Base-by-base conservation (phyloP, 2,888 invertebrate species). In the Zaprionus lineosus region DNA sequence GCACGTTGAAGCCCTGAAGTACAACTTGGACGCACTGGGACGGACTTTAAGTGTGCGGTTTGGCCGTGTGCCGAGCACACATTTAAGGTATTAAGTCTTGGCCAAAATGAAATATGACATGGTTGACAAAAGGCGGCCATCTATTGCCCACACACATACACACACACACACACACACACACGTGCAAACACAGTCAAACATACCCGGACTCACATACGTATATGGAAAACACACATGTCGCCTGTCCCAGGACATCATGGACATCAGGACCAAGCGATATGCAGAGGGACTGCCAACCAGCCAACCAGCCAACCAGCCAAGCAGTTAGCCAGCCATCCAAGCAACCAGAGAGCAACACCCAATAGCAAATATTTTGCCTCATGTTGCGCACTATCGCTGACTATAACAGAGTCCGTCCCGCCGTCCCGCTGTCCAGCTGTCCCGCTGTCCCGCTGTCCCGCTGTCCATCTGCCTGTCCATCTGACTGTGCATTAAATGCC, bases 61-160 rank as follows among this genome's bases (percentile, higher is more conserved):
- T 21, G 36, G 36, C 26, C 21, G 34, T 53, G 56, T 41, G 44
- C 46, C 43, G 36, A 40, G 51, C 62, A 37, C 36, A 47, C 58
- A 63, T 68, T 69, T 65, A 73, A 78, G 83, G 83, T 83, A 78
- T 83, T 79, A 78, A 60, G 84, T 59, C 77, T 60, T 65, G 74
- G 62, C 66, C 60, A 57, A 70, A 78, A 78, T 78, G 78, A 78
- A 83, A 81, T 78, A 78, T 83, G 84, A 83, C 77, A 69, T 76
- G 66, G 66, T 73, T 83, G 81, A 78, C 78, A 79, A 76, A 83
- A 73, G 83, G 62, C 15, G 41, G 50, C 46, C 58, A 60, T 60
- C 60, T 50, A 66, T 67, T 50, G 53, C 61, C 40, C 12, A 12
- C 31, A 47, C 31, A 36, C 8, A 34, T 39, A 33, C 14, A 39